Base-by-base conservation (phyloP, 2,797 vertebrate genomes). In the Iguana delicatissima region DNA sequence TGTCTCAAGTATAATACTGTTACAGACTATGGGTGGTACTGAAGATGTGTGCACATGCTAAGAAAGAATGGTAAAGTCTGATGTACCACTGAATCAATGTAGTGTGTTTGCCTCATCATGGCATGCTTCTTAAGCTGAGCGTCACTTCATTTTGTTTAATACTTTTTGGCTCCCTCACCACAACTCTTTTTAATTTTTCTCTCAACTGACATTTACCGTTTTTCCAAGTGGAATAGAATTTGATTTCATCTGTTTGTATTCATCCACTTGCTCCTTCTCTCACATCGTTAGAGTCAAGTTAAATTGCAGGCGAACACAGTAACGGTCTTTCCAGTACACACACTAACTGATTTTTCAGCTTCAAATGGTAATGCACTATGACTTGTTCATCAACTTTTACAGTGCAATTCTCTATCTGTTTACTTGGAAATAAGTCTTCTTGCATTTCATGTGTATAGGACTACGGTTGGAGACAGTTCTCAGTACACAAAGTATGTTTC, bases 401-500 rank as follows among this genome's bases (percentile, higher is more conserved):
- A 69, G 38, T 69, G 29, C 16, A 84, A 35, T 72, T 20, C 50
- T 42, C 50, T 50, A 52, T 46, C n/a, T 50, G 42, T 69, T 26
- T 69, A 69, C 20, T 22, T 50, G 35, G 50, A 72, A 85, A 46
- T 72, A n/a, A 85, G 29, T 20, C 32, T n/a, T 52, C 76, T 12
- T 46, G 73, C 59, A 38, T 77, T 86, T 59, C 59, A 32, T 55
- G 29, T n/a, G 29, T 50, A 32, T 20, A 57, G 32, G 50, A 76
- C 18, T 86, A 72, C 72, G 29, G n/a, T 0, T 35, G 42, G 26
- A 59, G 42, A 85, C 1, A 4, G 2, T n/a, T 74, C 86, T 0
- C 0, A 87, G 91, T 92, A 89, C 88, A 85, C 86, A 87, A 91
- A 32, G 7, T 50, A 87, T 80, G 86, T 72, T 92, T 91, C 84